Base-by-base conservation (phyloP, 2,797 vertebrate genomes). In the Pangasius sanitwongsei region DNA sequence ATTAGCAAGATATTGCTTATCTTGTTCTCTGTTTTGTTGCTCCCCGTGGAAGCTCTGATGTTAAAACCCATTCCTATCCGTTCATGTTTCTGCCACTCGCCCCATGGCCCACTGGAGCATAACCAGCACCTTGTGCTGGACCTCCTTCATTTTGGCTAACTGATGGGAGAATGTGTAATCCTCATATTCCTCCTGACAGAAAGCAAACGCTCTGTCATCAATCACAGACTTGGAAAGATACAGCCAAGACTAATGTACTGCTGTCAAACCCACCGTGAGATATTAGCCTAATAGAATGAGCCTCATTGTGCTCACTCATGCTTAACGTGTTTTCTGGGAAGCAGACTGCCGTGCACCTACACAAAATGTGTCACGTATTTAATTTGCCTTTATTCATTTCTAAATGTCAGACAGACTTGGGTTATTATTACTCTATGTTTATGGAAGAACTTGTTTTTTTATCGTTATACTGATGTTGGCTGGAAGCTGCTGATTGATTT, bases 271-370 rank as follows among this genome's bases (percentile, higher is more conserved):
- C 90, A 88, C 83, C 87, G 75, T 89, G 91, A 90, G 90, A 87
- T 89, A 89, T 92, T 92, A 90, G 89, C 81, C 88, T 92, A 90
- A 91, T 90, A 91, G 90, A 92, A 91, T 89, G 88, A 91, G 90
- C 87, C 86, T 90, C 89, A 89, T 89, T 92, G 89, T 91, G 87
- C 83, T 87, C 89, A 70, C 88, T 88, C 61, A 41, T 44, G 83
- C 91, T 89, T 84, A 41, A 70, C 86, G 80, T 89, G 80, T 84
- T 92, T 83, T 85, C 65, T 70, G 75, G 88, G 72, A 85, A 89
- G 67, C 83, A 85, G 87, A 84, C 85, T 63, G 81, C 57, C 87
- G 57, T 78, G 85, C 90, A 92, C 89, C 90, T 90, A 87, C 87
- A 77, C 83, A 91, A 88, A 89, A 86, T 70, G 87, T 65, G 86